phyloP scores from a whole-genome alignment of 2,888 invertebrate species.

The Chrysopilus asiliformis region DNA sequence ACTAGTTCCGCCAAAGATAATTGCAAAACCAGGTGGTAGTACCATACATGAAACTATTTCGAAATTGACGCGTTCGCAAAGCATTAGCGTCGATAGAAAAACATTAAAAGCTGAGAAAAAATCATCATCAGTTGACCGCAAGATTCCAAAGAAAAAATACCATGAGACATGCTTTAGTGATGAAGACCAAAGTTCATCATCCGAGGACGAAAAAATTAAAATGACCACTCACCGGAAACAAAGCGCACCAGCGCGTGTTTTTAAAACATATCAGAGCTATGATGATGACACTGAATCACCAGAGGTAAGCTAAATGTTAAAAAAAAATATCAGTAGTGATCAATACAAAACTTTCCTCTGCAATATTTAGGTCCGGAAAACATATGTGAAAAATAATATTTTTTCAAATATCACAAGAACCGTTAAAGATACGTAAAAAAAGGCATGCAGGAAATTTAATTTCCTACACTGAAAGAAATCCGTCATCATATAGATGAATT shows the following conservation, averaged over 20 bases:
- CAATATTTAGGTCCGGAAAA: too few relatives aligned
- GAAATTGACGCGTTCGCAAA: constrained; percentile 19
- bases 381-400: too few relatives aligned
- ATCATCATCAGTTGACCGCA: constrained; percentile 22
- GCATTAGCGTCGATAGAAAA: constrained; percentile 7
- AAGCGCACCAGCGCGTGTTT: constrained; percentile 28
- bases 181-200: constrained; percentile 42
- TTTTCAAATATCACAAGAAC: too few relatives aligned
- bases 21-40: constrained; percentile 19
- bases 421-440: too few relatives aligned
- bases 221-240: constrained; percentile 24
- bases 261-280: constrained; percentile 28
- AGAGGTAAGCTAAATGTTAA: constrained; percentile 36
- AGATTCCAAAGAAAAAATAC: constrained; percentile 38
- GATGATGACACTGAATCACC: constrained; percentile 30
- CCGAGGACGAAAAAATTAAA: constrained; percentile 26
- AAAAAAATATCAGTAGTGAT: too few relatives aligned
- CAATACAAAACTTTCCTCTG: too few relatives aligned
- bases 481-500: too few relatives aligned
- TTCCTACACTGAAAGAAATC: too few relatives aligned
- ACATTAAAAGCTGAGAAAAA: constrained; percentile 3
- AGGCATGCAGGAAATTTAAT: too few relatives aligned
- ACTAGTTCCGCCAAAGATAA: constrained; percentile 17
- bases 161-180: constrained; percentile 50
- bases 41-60: constrained; percentile 30